phyloP scores from a whole-genome alignment of 2,888 invertebrate species.

The Eupeodes latifasciatus region DNA sequence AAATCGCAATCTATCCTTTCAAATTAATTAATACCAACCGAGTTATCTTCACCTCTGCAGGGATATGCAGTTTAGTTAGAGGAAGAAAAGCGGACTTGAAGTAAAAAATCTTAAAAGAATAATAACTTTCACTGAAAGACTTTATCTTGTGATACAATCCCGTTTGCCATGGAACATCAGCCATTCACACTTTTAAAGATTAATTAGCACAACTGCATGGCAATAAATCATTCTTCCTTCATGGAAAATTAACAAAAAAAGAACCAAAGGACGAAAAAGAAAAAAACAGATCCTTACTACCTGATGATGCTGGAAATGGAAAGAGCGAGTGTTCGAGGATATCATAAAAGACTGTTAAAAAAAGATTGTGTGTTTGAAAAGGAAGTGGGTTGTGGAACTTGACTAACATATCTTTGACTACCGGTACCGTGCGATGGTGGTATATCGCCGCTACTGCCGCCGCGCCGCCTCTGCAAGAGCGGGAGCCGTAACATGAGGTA shows the following conservation, averaged over 20 bases:
- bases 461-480: not conserved
- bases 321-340: not conserved
- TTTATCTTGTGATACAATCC: constrained; percentile 53
- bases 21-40: constrained; percentile 69
- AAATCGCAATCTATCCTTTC: constrained; percentile 67
- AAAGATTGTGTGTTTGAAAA: constrained; percentile 20
- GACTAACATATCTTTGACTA: constrained; percentile 51
- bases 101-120: constrained; percentile 26
- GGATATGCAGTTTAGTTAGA: constrained; percentile 7
- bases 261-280: not conserved
- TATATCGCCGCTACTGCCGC: no score
- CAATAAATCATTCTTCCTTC: constrained; percentile 73
- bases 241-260: constrained; percentile 46
- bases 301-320: constrained; percentile 49
- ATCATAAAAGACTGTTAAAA: constrained; percentile 17
- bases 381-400: constrained; percentile 15
- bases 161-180: constrained; percentile 41
- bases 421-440: constrained; percentile 11
- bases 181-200: constrained; percentile 61
- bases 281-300: constrained; percentile 50
- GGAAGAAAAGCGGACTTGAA: no score
- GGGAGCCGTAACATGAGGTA: not conserved
- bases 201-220: constrained; percentile 75
- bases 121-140: constrained; percentile 74
- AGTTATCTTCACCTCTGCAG: constrained; percentile 64